phyloP scores from a whole-genome alignment of 1,140 invertebrate genomes.

The Macrocentrus cingulum region DNA sequence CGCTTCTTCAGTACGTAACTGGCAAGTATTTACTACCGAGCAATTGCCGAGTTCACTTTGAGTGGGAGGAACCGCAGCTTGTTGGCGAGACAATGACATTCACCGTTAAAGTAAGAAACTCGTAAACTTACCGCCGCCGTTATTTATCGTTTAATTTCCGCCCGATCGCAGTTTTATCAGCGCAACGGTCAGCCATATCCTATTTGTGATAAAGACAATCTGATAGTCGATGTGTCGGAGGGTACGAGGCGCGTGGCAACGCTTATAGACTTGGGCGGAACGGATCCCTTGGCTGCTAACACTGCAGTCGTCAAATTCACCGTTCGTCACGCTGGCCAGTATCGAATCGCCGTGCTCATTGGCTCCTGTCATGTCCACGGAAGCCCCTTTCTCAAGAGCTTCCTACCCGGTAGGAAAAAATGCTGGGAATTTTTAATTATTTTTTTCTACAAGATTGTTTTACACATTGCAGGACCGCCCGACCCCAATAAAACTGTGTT shows the following conservation, averaged over 20 bases:
- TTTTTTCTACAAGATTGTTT: no score
- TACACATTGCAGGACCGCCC: constrained; percentile 71
- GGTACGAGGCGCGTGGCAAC: constrained; percentile 81
- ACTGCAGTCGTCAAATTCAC: constrained; percentile 87
- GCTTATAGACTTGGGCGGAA: constrained; percentile 80
- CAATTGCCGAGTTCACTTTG: constrained; percentile 80
- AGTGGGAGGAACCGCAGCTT: constrained; percentile 83
- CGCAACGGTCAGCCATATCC: constrained; percentile 90
- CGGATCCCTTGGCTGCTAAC: constrained; percentile 79
- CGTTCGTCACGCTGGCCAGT: constrained; percentile 84
- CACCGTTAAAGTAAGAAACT: constrained; percentile 72
- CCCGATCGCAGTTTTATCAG: constrained; percentile 74
- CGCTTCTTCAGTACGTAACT: constrained; percentile 86
- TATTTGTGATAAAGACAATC: constrained; percentile 86
- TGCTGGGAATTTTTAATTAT: no score
- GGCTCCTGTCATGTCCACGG: constrained; percentile 69
- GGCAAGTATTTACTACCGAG: constrained; percentile 86
- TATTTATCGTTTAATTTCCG: background rate
- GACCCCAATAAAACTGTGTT: constrained; percentile 84
- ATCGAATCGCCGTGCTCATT: constrained; percentile 82
- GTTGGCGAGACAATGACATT: constrained; percentile 91
- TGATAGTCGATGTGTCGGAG: constrained; percentile 83
- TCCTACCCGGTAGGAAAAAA: constrained; percentile 65
- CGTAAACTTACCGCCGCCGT: no score
- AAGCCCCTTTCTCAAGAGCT: constrained; percentile 68